A percentile compares a stretch with the other conserved stretches of the same genome.
Evolutionary conservation across 2,797 vertebrate genomes (phyloP).

Genomic region (Chaetophractus vellerosus): DNA sequence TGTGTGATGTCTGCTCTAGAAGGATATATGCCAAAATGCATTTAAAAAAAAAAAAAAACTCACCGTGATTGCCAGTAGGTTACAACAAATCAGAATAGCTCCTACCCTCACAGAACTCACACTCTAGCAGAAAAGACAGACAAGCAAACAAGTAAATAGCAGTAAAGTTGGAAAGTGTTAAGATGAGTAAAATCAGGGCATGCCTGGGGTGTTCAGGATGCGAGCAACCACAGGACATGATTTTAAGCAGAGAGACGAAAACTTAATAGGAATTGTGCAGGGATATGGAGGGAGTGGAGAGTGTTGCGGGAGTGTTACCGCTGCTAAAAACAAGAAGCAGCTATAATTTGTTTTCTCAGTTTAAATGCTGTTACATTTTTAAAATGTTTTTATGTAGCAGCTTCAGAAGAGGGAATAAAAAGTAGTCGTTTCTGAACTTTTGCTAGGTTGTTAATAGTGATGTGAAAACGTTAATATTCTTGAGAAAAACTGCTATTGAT

Average conservation of each 20-base stretch:
- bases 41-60: neutral
- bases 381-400: conserved; percentile 53
- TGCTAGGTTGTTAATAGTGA: conserved; percentile 69
- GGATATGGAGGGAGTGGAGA: neutral
- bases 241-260: conserved; percentile 26
- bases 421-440: conserved; percentile 76
- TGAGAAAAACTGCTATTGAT: conserved; percentile 77
- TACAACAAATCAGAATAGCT: neutral
- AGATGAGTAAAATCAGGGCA: conserved; percentile 42
- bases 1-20: neutral
- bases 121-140: neutral
- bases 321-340: conserved; percentile 62
- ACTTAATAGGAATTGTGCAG: neutral
- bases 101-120: neutral
- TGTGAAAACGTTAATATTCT: conserved; percentile 80
- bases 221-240: neutral
- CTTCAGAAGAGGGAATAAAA: conserved; percentile 73
- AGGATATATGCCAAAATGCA: neutral
- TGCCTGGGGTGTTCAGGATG: neutral
- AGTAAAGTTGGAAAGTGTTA: neutral
- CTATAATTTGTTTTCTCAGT: conserved; percentile 65
- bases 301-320: neutral
- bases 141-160: conserved; percentile 31
- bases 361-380: conserved; percentile 64
- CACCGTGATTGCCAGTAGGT: neutral